Conservation (phyloP, 2,797 vertebrate species). For the Apodemus agrarius region DNA sequence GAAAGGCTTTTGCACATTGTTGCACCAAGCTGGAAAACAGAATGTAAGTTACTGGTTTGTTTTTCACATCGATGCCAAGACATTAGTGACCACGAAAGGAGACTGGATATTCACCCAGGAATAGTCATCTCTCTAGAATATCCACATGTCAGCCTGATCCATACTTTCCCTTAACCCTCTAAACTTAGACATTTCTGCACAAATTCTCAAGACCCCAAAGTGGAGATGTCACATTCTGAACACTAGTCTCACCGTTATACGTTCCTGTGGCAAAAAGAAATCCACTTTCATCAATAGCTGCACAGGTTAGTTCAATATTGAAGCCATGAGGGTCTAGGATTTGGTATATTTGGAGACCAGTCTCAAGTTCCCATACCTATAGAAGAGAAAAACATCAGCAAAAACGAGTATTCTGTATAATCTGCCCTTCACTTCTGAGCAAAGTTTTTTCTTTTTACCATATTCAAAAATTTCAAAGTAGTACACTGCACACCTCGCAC, state of each 20-base stretch:
- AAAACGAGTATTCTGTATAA: not conserved
- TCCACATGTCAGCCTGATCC: not conserved
- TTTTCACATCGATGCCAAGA: not conserved
- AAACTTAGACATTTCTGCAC: not conserved
- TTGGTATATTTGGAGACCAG: slow-evolving; percentile 86
- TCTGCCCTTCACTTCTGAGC: not conserved
- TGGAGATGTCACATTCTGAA: not conserved
- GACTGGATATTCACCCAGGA: not conserved
- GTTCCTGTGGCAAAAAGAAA: slow-evolving; percentile 86
- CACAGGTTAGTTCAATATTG: slow-evolving; percentile 85
- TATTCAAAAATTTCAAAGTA: not conserved
- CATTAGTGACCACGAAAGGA: not conserved
- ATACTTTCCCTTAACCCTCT: not conserved
- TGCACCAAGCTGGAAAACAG: not conserved
- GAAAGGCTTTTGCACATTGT: not conserved
- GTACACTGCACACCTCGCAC: not conserved
- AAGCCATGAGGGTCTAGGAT: slow-evolving; percentile 85
- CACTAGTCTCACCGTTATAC: slow-evolving; percentile 83
- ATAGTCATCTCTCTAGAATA: not conserved
- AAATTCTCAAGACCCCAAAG: not conserved
- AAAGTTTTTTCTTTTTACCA: not conserved
- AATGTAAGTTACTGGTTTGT: not conserved
- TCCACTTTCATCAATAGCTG: slow-evolving; percentile 82
- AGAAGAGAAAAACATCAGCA: slow-evolving; percentile 29
- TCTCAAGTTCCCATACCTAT: slow-evolving; percentile 88